Evolutionary conservation across 2,888 invertebrate genomes (phyloP), one percentile per base, ranked within the genome.

Genomic region (Protophormia terraenovae): DNA sequence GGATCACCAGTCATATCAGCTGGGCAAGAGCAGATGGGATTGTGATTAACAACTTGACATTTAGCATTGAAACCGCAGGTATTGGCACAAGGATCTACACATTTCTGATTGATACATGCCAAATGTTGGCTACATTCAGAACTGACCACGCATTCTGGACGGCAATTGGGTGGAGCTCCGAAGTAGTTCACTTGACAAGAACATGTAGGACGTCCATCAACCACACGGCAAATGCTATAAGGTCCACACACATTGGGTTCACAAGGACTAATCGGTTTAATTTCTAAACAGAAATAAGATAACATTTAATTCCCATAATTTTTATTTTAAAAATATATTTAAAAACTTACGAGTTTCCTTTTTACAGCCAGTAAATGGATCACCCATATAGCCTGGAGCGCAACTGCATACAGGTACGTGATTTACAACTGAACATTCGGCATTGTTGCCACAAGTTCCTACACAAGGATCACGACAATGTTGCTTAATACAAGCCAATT

Each of bases 381-480:
- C 96, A 10, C 97, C 97, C 87, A 95, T 94, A 88, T 95, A 96
- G 32, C 97, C 97, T 86, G 94, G 94, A 35, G 95, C 93, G 89
- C 98, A 98, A 47, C 96, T 95, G 90, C 98, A 98, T 7, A 95
- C 95, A 19, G 97, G 97, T 82, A 97, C 94, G 89, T 98, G 97
- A 90, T 96, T 97, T 2, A 95, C 95, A 0, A 97, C 97, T 38
- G 94, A 94, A 90, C 98, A 98, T 91, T 96, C 95, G 8, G 97
- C 96, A 89, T 97, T 97, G 0, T 95, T 91, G 4, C 97, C 97
- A 90, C 98, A 98, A 71, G 96, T 94, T 76, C 97, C 97, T 84
- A 95, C 95, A 89, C 97, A 98, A 6, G 97, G 97, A 93, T 97
- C 96, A 88, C 97, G 94, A 88, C 97, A 97, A 90, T 97, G 96